Base-by-base conservation (phyloP, 2,888 invertebrate genomes). In the Drosophila hamatofila region DNA sequence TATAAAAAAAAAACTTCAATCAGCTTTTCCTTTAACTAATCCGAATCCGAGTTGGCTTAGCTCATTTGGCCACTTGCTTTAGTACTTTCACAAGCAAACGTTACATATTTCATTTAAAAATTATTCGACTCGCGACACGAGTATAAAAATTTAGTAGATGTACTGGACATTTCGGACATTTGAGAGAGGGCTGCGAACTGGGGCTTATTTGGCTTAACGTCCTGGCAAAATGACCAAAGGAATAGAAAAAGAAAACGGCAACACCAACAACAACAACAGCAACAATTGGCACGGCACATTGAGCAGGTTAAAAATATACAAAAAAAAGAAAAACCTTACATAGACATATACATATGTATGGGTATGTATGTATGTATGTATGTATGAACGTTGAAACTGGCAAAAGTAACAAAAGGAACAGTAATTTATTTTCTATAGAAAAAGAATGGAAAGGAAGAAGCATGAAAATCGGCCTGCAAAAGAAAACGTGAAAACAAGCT, bases 291-390 rank as follows among this genome's bases (percentile, higher is more conserved):
- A 81, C 75, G 70, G 80, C 71, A 81, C 83, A 87, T 87, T 84
- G 84, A 87, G 65, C 87, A 83, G 83, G 75, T 78, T 87, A 81
- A 87, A 87, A 87, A 78, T 78, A 83, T 78, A 87, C 83, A 81
- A 87, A 73, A n/a, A 35, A 6, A 7, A 27, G 27, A 27, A 27
- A 35, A 35, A 6, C 6, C 6, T 63, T 58, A 58, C 63, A 70
- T 72, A 70, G 75, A 75, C 63, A 66, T 42, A 12, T 42, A 12
- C 42, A n/a, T 37, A 25, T 41, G 37, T 55, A 48, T 46, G 35
- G 35, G 18, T 51, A 16, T 46, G 35, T 51, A 39, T 35, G 4
- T 16, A 14, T 35, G 35, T 35, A 6, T 46, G 44, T 48, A 63
- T 75, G n/a, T n/a, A n/a, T 58, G 69, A 73, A 67, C 58, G 46